Percentiles rank a stretch among this genome's conserved stretches.
Conservation (phyloP, 1,140 invertebrate genomes). For the Dolichoris vasculosae region DNA sequence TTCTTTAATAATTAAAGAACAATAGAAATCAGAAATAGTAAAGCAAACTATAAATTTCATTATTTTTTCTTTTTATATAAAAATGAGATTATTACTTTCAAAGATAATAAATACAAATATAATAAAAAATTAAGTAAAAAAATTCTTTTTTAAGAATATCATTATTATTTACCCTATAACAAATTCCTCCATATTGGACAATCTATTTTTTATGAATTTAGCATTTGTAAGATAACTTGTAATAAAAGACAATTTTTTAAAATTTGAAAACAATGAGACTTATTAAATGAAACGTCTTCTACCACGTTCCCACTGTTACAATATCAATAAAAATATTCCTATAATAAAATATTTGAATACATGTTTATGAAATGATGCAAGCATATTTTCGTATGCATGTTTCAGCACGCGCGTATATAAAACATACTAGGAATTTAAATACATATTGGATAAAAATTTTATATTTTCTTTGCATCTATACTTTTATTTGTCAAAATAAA, state of each 20-base stretch:
- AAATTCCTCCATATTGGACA: neutral
- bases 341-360: neutral
- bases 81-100: too few relatives aligned
- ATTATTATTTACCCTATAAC: neutral
- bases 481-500: too few relatives aligned
- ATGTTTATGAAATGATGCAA: neutral
- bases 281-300: neutral
- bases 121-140: neutral
- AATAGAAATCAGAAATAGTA: too few relatives aligned
- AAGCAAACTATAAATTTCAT: too few relatives aligned
- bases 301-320: neutral
- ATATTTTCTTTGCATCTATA: too few relatives aligned
- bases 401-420: too few relatives aligned
- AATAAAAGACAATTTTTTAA: constrained; percentile 42
- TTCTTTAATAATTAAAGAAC: too few relatives aligned
- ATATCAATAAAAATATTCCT: neutral
- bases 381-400: neutral
- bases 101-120: neutral
- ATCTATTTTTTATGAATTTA: constrained; percentile 18
- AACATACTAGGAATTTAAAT: neutral
- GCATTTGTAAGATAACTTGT: constrained; percentile 6
- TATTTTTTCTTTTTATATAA: too few relatives aligned
- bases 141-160: too few relatives aligned
- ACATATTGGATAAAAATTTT: neutral
- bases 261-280: constrained; percentile 14